phyloP scores from a whole-genome alignment of 64 coral and sea anemone genomes.

The Porites australiensis region DNA sequence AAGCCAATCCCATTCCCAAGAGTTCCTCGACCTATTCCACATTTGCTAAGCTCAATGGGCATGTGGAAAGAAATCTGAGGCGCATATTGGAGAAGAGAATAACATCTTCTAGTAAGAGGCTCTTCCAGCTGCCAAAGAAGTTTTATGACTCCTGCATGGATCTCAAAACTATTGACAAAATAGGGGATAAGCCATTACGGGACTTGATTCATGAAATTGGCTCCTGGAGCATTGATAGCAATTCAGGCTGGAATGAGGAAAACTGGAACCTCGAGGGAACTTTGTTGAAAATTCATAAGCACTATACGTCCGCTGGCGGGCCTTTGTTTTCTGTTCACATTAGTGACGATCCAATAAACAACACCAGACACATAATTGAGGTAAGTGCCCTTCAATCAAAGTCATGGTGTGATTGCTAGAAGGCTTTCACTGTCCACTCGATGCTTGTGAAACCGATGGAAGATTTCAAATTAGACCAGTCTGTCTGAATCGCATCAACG shows the following conservation, averaged over 20 bases:
- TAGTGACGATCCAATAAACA: slow-evolving; percentile 94
- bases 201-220: slow-evolving; percentile 85
- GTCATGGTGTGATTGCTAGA: background rate
- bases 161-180: slow-evolving; percentile 75
- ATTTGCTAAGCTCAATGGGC: slow-evolving; percentile 89
- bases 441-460: too few species aligned
- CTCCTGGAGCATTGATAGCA: slow-evolving; percentile 73
- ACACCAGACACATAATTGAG: slow-evolving; percentile 94
- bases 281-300: slow-evolving; percentile 82
- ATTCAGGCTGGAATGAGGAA: slow-evolving; percentile 75
- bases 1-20: slow-evolving; percentile 85
- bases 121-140: slow-evolving; percentile 70
- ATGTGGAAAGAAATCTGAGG: slow-evolving; percentile 78
- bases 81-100: slow-evolving; percentile 75
- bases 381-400: slow-evolving; percentile 64
- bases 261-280: slow-evolving; percentile 71
- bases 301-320: slow-evolving; percentile 92
- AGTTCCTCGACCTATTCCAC: slow-evolving; percentile 94
- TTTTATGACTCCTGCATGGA: slow-evolving; percentile 96
- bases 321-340: slow-evolving; percentile 95
- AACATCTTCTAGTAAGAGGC: slow-evolving; percentile 41
- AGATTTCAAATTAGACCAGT: too few species aligned
- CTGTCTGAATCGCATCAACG: too few species aligned
- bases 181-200: slow-evolving; percentile 60
- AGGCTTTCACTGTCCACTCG: too few species aligned